Evolutionary conservation across 2,888 invertebrate species (phyloP), one percentile per base, ranked within the genome.

Genomic region (Bedellia somnulentella): DNA sequence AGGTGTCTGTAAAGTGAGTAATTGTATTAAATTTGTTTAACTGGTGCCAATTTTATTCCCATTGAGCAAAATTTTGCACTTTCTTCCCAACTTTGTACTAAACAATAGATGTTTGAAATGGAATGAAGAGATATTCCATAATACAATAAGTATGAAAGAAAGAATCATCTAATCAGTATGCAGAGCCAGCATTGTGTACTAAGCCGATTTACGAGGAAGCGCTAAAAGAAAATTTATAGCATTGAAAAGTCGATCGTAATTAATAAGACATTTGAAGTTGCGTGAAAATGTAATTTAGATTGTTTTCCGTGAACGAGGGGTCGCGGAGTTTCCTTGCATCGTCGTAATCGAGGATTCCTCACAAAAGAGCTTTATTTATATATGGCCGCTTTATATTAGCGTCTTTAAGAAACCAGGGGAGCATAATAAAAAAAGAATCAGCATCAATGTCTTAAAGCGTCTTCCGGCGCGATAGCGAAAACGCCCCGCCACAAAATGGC

Each of bases 251-350:
- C 71, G 57, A 58, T 53, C 50, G 68, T 67, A 75, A 75, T 75
- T 75, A 75, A 75, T 75, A 73, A 75, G 73, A 71, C 75, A 73
- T 73, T 73, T 75, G 71, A 70, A 75, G 75, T 75, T 70, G 73
- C 73, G 73, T 75, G 75, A 75, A 75, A 75, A 75, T 73, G 75
- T 75, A 75, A 75, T 75, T 75, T 75, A 73, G 73, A 75, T 73
- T 75, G 73, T 75, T 73, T 73, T 67, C 56, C 53, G 52, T 49
- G 46, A 52, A 12, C 44, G 42, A 60, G 59, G 70, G 71, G 70
- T 55, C 57, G 44, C 49, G 39, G 37, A 40, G 55, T 50, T 66
- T n/a, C 68, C 68, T 62, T 66, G 63, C 57, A 59, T 59, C 38
- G 40, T 45, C 41, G 32, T 48, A 52, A 59, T 56, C 47, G 47